These are phyloP conservation scores for Resseliella maxima DNA, from an alignment of 2,888 invertebrate species.

Conservation along the genomic window DNA sequence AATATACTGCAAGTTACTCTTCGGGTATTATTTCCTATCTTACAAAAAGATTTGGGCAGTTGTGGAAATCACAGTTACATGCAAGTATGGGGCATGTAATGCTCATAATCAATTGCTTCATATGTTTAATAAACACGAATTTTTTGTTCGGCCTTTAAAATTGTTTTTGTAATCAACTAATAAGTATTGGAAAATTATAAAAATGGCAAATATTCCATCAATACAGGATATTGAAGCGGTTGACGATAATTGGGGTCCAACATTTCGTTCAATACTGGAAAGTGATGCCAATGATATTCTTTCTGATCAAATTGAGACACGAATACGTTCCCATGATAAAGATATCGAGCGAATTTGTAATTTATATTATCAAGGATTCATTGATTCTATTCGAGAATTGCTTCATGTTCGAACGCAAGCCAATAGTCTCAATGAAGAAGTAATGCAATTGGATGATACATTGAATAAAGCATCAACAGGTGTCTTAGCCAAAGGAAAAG, in stretches of 20 bases:
- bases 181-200: neutral
- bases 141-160: neutral
- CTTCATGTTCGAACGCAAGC: slow-evolving; percentile 93
- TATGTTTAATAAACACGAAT: slow-evolving; percentile 37
- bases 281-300: slow-evolving; percentile 65
- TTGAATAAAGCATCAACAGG: slow-evolving; percentile 67
- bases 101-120: too few relatives aligned
- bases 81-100: too few relatives aligned
- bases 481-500: slow-evolving; percentile 82
- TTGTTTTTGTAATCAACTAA: slow-evolving; percentile 1
- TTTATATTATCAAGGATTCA: slow-evolving; percentile 98
- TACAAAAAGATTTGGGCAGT: too few relatives aligned
- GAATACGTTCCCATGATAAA: slow-evolving; percentile 95
- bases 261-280: slow-evolving; percentile 92
- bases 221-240: slow-evolving; percentile 83
- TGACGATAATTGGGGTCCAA: slow-evolving; percentile 92
- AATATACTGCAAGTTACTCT: too few relatives aligned
- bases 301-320: slow-evolving; percentile 78
- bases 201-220: slow-evolving; percentile 59
- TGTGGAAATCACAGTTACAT: too few relatives aligned
- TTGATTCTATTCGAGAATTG: slow-evolving; percentile 95
- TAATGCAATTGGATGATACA: slow-evolving; percentile 72
- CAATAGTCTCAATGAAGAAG: slow-evolving; percentile 84
- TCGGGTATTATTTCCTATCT: too few relatives aligned
- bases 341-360: slow-evolving; percentile 99